A percentile compares a stretch with the other conserved stretches of the same genome.
Conservation (phyloP, 23 tunicate genomes). For the Halocynthia roretzi region DNA sequence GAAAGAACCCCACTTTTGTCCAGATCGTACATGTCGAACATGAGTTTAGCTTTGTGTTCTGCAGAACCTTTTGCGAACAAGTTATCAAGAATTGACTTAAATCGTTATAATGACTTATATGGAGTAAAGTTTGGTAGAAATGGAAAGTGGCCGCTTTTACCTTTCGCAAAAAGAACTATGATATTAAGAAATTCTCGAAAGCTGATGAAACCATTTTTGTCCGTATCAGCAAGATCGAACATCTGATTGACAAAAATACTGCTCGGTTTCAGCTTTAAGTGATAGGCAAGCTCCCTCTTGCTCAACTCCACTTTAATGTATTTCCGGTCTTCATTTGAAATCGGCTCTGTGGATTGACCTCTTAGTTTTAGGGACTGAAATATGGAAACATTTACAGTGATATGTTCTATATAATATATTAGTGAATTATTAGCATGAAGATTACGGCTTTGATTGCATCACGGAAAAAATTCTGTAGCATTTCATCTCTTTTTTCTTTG, state of each 20-base stretch:
- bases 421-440: background rate
- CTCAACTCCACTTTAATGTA: conserved; percentile 7
- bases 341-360: background rate
- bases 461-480: conserved; percentile 48
- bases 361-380: background rate
- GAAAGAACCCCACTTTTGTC: conserved; percentile 22
- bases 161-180: conserved; percentile 28
- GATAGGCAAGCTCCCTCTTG: conserved; percentile 31
- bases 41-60: conserved; percentile 16
- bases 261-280: conserved; percentile 30
- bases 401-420: background rate
- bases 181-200: conserved; percentile 35
- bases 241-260: conserved; percentile 22
- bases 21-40: conserved; percentile 50
- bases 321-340: too few relatives aligned
- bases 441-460: conserved; percentile 58
- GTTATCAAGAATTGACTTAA: background rate
- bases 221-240: conserved; percentile 21
- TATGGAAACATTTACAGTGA: background rate
- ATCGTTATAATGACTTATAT: background rate
- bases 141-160: conserved; percentile 1
- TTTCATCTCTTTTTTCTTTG: conserved; percentile 65
- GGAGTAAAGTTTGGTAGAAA: background rate
- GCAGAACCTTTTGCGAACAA: background rate
- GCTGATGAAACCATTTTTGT: conserved; percentile 28